Conservation (phyloP, 2,888 invertebrate species). For the Hydrotaea diabolus region DNA sequence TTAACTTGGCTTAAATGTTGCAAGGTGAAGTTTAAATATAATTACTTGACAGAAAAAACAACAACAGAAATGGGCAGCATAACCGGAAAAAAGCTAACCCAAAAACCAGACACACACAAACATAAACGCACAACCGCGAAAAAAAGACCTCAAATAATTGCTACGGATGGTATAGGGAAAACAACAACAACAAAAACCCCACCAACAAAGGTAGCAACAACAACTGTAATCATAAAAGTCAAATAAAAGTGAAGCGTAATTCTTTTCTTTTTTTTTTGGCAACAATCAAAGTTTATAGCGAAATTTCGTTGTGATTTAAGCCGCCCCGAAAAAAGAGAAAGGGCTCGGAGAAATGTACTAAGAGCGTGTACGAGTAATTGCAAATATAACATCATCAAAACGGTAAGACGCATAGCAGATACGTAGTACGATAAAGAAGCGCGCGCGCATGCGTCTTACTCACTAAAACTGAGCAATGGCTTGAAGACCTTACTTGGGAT, state of each 20-base stretch:
- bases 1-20: constrained; percentile 53
- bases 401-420: neutral
- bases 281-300: neutral
- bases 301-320: constrained; percentile 1
- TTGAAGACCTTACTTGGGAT: neutral
- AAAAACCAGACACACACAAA: neutral
- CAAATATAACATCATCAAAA: constrained; percentile 32
- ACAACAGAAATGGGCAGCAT: no score
- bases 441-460: neutral
- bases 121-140: constrained; percentile 33
- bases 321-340: constrained; percentile 47
- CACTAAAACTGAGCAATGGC: neutral
- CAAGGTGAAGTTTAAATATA: constrained; percentile 68
- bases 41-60: constrained; percentile 43
- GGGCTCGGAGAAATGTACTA: constrained; percentile 28
- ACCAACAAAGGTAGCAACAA: neutral
- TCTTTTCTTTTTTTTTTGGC: constrained; percentile 2
- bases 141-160: constrained; percentile 16
- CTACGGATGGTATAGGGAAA: neutral
- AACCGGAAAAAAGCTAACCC: constrained; percentile 35
- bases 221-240: constrained; percentile 12
- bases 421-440: constrained; percentile 15
- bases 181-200: neutral
- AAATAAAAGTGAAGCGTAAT: constrained; percentile 1
- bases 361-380: constrained; percentile 35